phyloP scores from a whole-genome alignment of 2,113 vertebrate genomes.

The Calidris pygmaea region DNA sequence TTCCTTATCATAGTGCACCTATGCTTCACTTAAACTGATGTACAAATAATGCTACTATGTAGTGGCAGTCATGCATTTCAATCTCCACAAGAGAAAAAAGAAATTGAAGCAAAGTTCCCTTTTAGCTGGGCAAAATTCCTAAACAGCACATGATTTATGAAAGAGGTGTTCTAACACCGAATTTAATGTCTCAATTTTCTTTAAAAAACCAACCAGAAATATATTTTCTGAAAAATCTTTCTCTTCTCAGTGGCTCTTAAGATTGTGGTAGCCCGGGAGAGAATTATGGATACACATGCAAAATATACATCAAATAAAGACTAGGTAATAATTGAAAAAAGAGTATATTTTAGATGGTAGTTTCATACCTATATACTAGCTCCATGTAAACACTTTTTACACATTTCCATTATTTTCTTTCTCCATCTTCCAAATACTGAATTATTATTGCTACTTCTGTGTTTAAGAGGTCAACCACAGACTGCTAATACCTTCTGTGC shows the following conservation, averaged over 20 bases:
- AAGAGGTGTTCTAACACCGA: background rate
- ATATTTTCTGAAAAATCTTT: background rate
- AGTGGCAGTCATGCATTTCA: background rate
- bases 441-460: background rate
- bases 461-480: background rate
- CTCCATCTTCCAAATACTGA: background rate
- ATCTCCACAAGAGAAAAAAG: background rate
- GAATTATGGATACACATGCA: background rate
- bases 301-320: background rate
- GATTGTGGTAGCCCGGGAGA: background rate
- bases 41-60: background rate
- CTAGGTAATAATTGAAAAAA: background rate
- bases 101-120: background rate
- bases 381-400: background rate
- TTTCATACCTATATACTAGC: background rate
- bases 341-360: background rate
- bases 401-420: background rate
- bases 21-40: background rate
- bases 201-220: background rate
- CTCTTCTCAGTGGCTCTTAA: background rate
- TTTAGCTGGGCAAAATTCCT: background rate
- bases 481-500: slow-evolving; percentile 15
- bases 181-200: background rate
- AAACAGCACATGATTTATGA: background rate
- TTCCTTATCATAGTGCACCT: background rate